Base-by-base conservation (phyloP, 2,888 invertebrate genomes). In the Athripsodes cinereus region DNA sequence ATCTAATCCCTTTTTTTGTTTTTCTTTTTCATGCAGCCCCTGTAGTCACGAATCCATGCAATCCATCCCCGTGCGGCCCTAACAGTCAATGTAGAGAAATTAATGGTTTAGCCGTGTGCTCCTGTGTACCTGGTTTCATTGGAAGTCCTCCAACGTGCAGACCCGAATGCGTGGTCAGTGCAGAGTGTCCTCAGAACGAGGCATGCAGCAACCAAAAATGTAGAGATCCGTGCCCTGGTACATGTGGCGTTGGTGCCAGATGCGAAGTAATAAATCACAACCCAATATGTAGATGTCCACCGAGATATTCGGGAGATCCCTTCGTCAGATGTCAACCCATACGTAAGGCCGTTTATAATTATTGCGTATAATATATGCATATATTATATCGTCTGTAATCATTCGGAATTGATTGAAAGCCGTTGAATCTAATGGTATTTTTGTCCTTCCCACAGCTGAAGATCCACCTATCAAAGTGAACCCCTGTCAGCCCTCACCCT, bases 201-300 rank as follows among this genome's bases (percentile, higher is more conserved):
- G 86, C 90, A 2, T 91, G 90, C 67, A 83, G 82, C 54, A 90
- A 90, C 68, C 86, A 86, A 69, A 88, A 88, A 74, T 92, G 92
- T 69, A 76, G 83, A 26, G 84, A 91, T 70, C 91, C 92, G n/a
- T 92, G 92, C 67, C 83, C 82, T 57, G 90, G 89, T 66, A 82
- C 88, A n/a, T 92, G 92, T 68, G 92, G 92, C 19, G 75, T 88
- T 26, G 78, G 77, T 63, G 88, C 91, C 1, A 75, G 79, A 64
- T 92, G 92, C 68, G 82, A 86, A 72, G 87, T 91, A 22, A 83
- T 90, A 52, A 88, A 87, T 70, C 88, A 92, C 67, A 89, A 86
- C 71, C 90, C 90, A 2, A 87, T 88, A 69, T 90, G 90, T 70
- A 84, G 83, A 53, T 91, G 90, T 66, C 83, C 84, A 26, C 67